Percentiles rank a stretch among this genome's conserved stretches.
Conservation (phyloP, 2,888 invertebrate species). For the Apamea epomidion region DNA sequence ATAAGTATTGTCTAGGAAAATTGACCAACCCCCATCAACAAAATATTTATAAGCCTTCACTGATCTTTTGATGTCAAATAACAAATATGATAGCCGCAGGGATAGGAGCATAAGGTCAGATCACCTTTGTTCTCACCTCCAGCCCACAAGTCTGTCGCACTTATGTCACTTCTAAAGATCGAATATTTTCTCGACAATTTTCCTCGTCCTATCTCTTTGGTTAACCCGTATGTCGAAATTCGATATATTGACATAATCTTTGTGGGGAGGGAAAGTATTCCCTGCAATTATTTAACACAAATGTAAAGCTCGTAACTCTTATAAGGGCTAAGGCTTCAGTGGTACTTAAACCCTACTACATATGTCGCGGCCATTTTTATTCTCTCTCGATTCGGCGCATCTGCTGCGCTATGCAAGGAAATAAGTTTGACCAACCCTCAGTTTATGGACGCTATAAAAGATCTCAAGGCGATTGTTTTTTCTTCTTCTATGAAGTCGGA, state of each 20-base stretch:
- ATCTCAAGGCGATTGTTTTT: no score
- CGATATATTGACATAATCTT: conserved; percentile 14
- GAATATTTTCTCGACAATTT: conserved; percentile 32
- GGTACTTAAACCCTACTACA: background rate
- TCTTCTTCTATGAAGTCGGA: background rate
- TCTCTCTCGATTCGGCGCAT: background rate
- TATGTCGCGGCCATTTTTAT: background rate
- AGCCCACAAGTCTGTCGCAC: background rate
- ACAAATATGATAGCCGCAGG: conserved; percentile 4
- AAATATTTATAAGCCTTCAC: background rate
- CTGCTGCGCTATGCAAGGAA: background rate
- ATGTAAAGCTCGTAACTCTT: background rate
- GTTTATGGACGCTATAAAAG: background rate
- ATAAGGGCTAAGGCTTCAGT: background rate
- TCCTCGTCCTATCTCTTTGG: conserved; percentile 26
- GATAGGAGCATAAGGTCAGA: conserved; percentile 22
- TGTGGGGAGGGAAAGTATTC: background rate
- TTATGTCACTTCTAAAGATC: conserved; percentile 26
- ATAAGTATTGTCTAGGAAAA: background rate
- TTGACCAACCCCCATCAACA: background rate
- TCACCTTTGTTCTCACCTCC: conserved; percentile 11
- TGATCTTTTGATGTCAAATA: conserved; percentile 26
- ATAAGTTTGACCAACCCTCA: background rate
- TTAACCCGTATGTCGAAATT: conserved; percentile 9
- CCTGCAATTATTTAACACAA: background rate